Evolutionary conservation across 2,888 invertebrate genomes (phyloP), one percentile per base, ranked within the genome.

Genomic region (Troides aeacus): DNA sequence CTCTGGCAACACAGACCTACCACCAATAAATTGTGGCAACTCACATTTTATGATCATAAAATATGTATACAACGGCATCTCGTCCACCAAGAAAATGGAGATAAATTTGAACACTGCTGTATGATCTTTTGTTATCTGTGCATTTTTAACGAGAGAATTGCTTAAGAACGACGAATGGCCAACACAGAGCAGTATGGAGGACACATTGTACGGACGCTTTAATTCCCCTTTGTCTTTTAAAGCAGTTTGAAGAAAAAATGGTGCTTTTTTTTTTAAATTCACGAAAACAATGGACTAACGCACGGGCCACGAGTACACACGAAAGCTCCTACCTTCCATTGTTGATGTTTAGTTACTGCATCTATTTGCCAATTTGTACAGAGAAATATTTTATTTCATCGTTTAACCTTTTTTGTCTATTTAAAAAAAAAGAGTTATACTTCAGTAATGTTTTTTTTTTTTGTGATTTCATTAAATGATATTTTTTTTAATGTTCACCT

Each of bases 171-270:
- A 50, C 50, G 57, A 57, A 21, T 21, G 21, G 18, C 57, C 57
- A 8, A 10, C 21, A 57, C 21, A 57, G 23, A 21, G n/a, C 56
- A 10, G 12, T 10, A 53, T 0, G 68, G 64, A 59, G 65, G 67
- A 64, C 67, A 71, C 65, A 58, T 59, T 59, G 65, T 50, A 60
- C 66, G 59, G 60, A 59, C 66, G 50, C 59, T 66, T 59, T 60
- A 60, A 66, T 66, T n/a, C 58, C 30, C 66, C 60, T 66, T 66
- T 67, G 62, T 67, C 39, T 61, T 57, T 67, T 62, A 67, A 17
- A 57, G 56, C 62, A 61, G n/a, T 57, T 21, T 53, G 53, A 57
- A 62, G 57, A 67, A 57, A 62, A 56, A 62, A 67, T 21, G 56
- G n/a, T 21, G 24, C 59, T 42, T 59, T n/a, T 59, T 63, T 39